A percentile compares a stretch with the other conserved stretches of the same genome.
Evolutionary conservation across 2,797 vertebrate genomes (phyloP).

Genomic region (Apogon talboti): DNA sequence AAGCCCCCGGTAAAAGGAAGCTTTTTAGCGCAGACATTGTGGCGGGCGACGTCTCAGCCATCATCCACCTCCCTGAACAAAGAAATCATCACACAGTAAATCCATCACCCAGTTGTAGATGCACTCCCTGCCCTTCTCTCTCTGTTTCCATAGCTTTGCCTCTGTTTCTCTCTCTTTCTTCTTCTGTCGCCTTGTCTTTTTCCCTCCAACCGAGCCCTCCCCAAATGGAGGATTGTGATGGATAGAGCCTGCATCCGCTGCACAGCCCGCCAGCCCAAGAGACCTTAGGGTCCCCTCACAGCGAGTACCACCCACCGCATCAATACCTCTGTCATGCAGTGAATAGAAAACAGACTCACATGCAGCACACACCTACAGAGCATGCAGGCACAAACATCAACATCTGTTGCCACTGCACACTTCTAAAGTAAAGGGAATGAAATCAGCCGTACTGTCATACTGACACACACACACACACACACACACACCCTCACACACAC

Average conservation of each 20-base stretch:
- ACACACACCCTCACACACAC: too few relatives aligned
- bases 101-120: conserved; percentile 76
- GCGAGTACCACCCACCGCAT: conserved; percentile 55
- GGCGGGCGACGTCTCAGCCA: conserved; percentile 51
- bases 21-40: conserved; percentile 55
- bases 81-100: conserved; percentile 73
- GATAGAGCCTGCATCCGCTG: conserved; percentile 66
- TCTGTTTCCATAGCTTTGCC: conserved; percentile 46
- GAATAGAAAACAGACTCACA: conserved; percentile 34
- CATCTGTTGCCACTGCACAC: conserved; percentile 61
- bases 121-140: conserved; percentile 49
- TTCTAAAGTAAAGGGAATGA: conserved; percentile 34
- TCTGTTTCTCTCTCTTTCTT: conserved; percentile 21
- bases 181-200: conserved; percentile 36
- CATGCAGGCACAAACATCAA: conserved; percentile 35
- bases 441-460: conserved; percentile 37
- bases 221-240: conserved; percentile 68
- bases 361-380: conserved; percentile 32
- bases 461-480: too few relatives aligned
- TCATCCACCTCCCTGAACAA: conserved; percentile 70
- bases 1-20: conserved; percentile 43
- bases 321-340: conserved; percentile 34
- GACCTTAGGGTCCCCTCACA: conserved; percentile 54
- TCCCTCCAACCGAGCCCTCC: conserved; percentile 52
- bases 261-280: conserved; percentile 50